Percentiles rank a stretch among this genome's conserved stretches.
phyloP scores from a whole-genome alignment of 2,888 invertebrate species.

The Galerucella pusilla region DNA sequence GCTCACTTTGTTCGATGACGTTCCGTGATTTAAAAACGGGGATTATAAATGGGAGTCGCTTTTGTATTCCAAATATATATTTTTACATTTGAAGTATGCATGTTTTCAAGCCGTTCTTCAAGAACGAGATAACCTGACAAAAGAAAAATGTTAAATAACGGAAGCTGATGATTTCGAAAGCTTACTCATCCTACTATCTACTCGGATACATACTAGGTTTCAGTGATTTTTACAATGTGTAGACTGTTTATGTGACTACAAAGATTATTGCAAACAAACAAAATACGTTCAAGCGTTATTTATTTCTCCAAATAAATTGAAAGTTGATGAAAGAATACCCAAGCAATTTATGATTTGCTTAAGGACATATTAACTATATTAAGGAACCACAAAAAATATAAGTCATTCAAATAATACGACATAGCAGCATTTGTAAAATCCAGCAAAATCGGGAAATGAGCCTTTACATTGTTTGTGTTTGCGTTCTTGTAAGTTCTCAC shows the following conservation, averaged over 20 bases:
- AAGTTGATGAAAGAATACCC: too few relatives aligned
- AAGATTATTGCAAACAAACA: not conserved
- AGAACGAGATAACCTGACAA: conserved; percentile 32
- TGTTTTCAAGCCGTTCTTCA: conserved; percentile 60
- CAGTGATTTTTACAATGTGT: not conserved
- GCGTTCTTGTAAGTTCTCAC: too few relatives aligned
- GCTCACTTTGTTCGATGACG: conserved; percentile 64
- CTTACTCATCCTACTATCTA: conserved; percentile 3
- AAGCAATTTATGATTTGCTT: too few relatives aligned
- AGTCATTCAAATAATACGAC: too few relatives aligned
- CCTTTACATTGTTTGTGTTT: too few relatives aligned
- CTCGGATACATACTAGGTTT: not conserved
- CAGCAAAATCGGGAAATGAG: too few relatives aligned
- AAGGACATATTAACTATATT: too few relatives aligned
- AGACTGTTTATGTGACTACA: not conserved
- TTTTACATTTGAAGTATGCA: conserved; percentile 64
- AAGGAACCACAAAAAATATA: too few relatives aligned
- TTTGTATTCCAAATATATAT: conserved; percentile 61
- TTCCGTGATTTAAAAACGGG: conserved; percentile 61
- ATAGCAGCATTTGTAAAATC: too few relatives aligned
- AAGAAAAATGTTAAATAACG: conserved; percentile 32
- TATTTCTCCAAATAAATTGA: too few relatives aligned
- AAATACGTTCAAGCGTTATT: too few relatives aligned
- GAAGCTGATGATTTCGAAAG: conserved; percentile 22
- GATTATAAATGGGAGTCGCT: conserved; percentile 64